These are phyloP conservation scores for Tinea semifulvella DNA, from an alignment of 2,888 invertebrate genomes.

Conservation along the genomic window DNA sequence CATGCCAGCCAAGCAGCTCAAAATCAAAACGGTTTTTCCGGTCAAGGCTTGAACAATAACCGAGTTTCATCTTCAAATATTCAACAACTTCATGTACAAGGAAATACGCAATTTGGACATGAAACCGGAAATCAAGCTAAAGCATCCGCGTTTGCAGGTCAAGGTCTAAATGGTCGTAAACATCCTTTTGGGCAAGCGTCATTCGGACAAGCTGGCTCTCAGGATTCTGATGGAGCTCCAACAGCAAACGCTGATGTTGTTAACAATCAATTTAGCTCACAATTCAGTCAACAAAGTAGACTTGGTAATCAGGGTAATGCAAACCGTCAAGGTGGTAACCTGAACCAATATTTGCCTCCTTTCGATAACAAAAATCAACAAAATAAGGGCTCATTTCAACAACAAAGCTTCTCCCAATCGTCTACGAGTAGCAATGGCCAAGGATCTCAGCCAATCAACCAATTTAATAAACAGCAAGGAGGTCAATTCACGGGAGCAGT, in stretches of 20 bases:
- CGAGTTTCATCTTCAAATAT: neutral
- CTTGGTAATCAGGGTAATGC: conserved; percentile 13
- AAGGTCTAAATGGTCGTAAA: neutral
- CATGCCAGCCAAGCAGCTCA: neutral
- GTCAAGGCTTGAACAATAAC: neutral
- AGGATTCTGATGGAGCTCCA: neutral
- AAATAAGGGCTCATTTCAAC: neutral
- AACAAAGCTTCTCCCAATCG: neutral
- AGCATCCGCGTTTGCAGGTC: neutral
- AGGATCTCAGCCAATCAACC: neutral
- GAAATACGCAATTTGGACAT: neutral
- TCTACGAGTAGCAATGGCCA: neutral
- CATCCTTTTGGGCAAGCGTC: conserved; percentile 2
- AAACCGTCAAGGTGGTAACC: conserved; percentile 11
- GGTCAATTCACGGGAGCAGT: neutral
- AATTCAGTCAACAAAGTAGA: conserved; percentile 3
- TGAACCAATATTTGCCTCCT: conserved; percentile 31
- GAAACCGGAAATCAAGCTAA: neutral
- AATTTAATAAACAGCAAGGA: neutral
- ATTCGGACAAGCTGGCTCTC: neutral
- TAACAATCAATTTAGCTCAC: neutral
- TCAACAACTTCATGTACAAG: neutral
- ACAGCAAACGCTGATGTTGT: neutral
- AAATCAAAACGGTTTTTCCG: neutral
- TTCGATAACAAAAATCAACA: conserved; percentile 19